These are phyloP conservation scores for Chrysolina americana DNA, from an alignment of 2,888 invertebrate species.

Conservation along the genomic window DNA sequence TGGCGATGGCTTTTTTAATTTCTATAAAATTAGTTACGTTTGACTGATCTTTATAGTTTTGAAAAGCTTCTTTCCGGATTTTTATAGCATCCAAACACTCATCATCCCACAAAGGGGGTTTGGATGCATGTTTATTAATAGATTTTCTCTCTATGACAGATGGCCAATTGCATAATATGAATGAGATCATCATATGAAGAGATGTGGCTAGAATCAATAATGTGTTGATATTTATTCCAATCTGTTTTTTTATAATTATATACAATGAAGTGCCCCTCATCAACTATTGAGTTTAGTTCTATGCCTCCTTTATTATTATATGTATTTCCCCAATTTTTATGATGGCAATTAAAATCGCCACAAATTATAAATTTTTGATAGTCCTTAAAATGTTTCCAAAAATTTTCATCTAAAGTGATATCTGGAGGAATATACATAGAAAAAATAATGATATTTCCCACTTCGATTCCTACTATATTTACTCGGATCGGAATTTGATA, in stretches of 20 bases:
- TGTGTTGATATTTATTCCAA: no score
- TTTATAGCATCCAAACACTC: conserved; percentile 8
- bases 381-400: neutral
- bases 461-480: conserved; percentile 21
- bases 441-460: no score
- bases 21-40: neutral
- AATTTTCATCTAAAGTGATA: neutral
- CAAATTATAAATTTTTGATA: no score
- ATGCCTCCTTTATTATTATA: conserved; percentile 14
- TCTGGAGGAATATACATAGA: conserved; percentile 25
- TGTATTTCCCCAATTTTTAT: neutral
- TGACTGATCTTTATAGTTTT: conserved; percentile 4
- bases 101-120: conserved; percentile 15
- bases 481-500: conserved; percentile 5
- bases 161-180: neutral
- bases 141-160: neutral
- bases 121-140: neutral
- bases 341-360: no score
- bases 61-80: neutral
- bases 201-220: neutral
- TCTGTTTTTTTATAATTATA: no score
- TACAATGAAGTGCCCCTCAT: no score
- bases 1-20: neutral
- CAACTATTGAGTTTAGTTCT: conserved; percentile 6
- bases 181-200: conserved; percentile 7